Percentiles rank a stretch among this genome's conserved stretches.
Conservation (phyloP, 1,140 invertebrate species). For the Lepidotrigona ventralis region DNA sequence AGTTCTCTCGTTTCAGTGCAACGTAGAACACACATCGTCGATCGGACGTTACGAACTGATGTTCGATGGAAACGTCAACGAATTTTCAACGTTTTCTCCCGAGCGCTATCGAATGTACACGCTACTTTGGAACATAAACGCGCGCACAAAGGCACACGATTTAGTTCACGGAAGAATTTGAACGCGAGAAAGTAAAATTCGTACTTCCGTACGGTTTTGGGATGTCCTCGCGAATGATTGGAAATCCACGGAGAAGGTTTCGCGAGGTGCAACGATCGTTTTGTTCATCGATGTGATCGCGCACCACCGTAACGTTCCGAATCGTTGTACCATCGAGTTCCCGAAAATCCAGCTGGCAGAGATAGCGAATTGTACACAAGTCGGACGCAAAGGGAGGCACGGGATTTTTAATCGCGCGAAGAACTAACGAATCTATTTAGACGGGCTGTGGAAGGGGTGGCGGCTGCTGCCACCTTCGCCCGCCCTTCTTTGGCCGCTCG, state of each 20-base stretch:
- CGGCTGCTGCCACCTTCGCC: background rate
- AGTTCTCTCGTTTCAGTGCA: conserved; percentile 2
- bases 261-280: background rate
- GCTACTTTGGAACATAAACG: background rate
- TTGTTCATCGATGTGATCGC: background rate
- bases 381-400: conserved; percentile 12
- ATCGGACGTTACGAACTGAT: no score
- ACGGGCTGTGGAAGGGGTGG: background rate
- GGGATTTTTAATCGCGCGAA: conserved; percentile 63
- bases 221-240: background rate
- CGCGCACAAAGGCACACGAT: no score
- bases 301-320: background rate
- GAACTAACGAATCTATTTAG: conserved; percentile 65
- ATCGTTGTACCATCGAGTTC: background rate
- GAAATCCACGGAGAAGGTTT: background rate
- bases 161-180: background rate
- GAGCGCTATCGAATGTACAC: background rate
- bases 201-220: background rate
- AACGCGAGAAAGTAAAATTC: background rate
- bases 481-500: conserved; percentile 32
- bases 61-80: background rate
- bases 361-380: conserved; percentile 24
- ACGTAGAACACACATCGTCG: background rate
- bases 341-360: background rate
- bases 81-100: background rate